Evolutionary conservation across 2,888 invertebrate species (phyloP).

Genomic region (Dasysyrphus albostriatus): DNA sequence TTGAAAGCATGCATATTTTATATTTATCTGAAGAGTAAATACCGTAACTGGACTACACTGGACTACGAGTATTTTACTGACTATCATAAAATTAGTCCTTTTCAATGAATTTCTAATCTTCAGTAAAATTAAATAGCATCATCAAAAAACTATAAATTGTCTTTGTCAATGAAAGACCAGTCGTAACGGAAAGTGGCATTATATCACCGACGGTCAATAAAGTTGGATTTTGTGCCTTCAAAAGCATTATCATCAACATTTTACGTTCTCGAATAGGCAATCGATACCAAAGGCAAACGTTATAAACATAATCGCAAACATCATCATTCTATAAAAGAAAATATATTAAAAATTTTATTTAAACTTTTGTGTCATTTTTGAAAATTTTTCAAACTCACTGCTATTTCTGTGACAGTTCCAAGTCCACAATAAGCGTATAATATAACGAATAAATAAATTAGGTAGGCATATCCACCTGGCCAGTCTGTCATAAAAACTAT

Average conservation of each 20-base stretch:
- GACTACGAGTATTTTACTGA: no score
- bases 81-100: neutral
- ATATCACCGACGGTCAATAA: neutral
- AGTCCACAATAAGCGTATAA: slow-evolving; percentile 79
- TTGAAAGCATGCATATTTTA: no score
- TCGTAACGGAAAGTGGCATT: neutral
- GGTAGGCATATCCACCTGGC: slow-evolving; percentile 78
- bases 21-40: neutral
- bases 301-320: neutral
- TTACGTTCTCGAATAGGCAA: neutral
- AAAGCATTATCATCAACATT: neutral
- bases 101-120: neutral
- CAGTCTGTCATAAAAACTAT: slow-evolving; percentile 77
- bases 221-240: slow-evolving; percentile 3
- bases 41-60: neutral
- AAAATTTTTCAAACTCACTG: slow-evolving; percentile 66
- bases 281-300: neutral
- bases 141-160: neutral
- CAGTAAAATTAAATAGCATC: neutral
- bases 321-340: neutral
- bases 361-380: neutral
- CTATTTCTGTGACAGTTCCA: slow-evolving; percentile 77
- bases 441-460: slow-evolving; percentile 67
- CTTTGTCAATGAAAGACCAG: neutral
- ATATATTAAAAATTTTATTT: neutral